Evolutionary conservation across 1,140 invertebrate genomes (phyloP).

Genomic region (Caenorhabditis inopinata): DNA sequence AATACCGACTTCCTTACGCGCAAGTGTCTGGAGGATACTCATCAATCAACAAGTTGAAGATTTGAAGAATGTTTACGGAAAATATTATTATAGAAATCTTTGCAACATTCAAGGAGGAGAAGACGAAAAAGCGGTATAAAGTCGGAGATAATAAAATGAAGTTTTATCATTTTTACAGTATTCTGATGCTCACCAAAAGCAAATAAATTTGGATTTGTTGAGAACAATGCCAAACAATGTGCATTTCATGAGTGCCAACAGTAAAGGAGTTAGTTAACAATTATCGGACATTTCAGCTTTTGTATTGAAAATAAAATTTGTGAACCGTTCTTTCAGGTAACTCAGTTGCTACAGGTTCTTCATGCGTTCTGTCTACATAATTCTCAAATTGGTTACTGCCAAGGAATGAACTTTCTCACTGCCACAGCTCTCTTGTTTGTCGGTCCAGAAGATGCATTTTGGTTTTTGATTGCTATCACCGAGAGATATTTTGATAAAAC

Average conservation of each 20-base stretch:
- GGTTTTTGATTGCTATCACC: conserved; percentile 70
- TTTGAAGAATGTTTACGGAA: conserved; percentile 67
- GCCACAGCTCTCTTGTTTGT: conserved; percentile 70
- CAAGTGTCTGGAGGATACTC: conserved; percentile 68
- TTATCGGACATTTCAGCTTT: conserved; percentile 8
- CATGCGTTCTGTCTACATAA: conserved; percentile 70
- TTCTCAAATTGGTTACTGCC: conserved; percentile 69
- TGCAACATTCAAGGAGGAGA: conserved; percentile 66
- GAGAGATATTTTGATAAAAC: conserved; percentile 69
- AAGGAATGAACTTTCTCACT: conserved; percentile 71
- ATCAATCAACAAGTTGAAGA: conserved; percentile 68
- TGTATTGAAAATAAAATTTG: too few relatives aligned
- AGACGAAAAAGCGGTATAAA: background rate
- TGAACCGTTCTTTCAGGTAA: conserved; percentile 67
- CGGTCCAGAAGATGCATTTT: conserved; percentile 70
- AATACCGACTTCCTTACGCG: conserved; percentile 68
- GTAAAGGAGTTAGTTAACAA: conserved; percentile 68
- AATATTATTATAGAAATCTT: conserved; percentile 69
- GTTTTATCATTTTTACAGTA: conserved; percentile 59
- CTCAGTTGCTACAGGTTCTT: conserved; percentile 69
- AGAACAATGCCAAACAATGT: conserved; percentile 70
- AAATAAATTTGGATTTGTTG: conserved; percentile 70
- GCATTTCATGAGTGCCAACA: conserved; percentile 68
- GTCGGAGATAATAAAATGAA: background rate
- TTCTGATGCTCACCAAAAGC: conserved; percentile 68